A percentile compares a stretch with the other conserved stretches of the same genome.
Conservation (phyloP, 2,888 invertebrate species). For the Ashinkailepas kermadecensis region DNA sequence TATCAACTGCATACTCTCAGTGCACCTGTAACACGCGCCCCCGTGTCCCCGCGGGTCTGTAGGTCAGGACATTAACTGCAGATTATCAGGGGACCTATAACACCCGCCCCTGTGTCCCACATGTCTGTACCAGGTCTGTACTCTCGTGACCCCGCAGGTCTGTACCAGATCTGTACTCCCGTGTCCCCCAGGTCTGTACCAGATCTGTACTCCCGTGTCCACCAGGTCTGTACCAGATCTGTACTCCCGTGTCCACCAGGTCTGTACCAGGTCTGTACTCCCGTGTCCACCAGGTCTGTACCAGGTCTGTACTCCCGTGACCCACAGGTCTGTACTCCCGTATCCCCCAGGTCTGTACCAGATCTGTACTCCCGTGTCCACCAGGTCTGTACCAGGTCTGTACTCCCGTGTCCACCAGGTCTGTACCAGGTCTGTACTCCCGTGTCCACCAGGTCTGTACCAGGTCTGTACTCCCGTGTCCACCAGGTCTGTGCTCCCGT, state of each 20-base stretch:
- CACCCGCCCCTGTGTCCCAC: too few relatives aligned
- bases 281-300: too few relatives aligned
- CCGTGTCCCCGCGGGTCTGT: constrained; percentile 33
- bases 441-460: neutral
- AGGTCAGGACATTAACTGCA: too few relatives aligned
- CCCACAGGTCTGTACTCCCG: neutral
- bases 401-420: neutral
- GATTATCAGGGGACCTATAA: too few relatives aligned
- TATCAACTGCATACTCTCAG: too few relatives aligned
- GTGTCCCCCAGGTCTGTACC: constrained; percentile 34
- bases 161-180: neutral
- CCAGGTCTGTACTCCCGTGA: neutral
- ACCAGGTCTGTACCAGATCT: neutral
- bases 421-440: neutral
- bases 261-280: neutral
- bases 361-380: neutral
- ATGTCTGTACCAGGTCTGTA: too few relatives aligned
- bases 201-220: constrained; percentile 29
- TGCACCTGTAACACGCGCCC: too few relatives aligned
- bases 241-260: constrained; percentile 8
- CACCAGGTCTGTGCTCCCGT: neutral
- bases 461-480: neutral
- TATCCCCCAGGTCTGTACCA: neutral
- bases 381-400: neutral
- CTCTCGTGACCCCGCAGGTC: neutral